Conservation (phyloP, 2,113 vertebrate genomes). For the Girardinichthys multiradiatus region DNA sequence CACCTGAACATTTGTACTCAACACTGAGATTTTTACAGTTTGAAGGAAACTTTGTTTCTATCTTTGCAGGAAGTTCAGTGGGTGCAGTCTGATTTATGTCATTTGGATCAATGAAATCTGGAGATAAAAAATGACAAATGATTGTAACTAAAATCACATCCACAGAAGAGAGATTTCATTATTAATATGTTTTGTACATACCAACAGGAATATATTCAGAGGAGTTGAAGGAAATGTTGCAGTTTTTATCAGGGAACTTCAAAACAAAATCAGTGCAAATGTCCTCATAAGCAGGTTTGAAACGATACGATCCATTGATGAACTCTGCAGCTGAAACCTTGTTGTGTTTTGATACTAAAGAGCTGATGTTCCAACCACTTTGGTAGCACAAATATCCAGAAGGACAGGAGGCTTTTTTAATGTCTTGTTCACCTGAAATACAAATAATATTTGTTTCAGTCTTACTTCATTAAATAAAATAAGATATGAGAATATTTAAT, state of each 20-base stretch:
- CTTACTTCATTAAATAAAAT: background rate
- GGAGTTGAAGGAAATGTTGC: rapidly evolving
- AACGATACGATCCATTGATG: background rate
- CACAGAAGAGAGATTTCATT: background rate
- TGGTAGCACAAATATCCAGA: conserved; percentile 13
- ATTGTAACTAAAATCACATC: background rate
- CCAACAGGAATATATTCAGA: conserved; percentile 13
- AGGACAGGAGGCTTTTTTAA: rapidly evolving
- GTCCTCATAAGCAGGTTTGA: background rate
- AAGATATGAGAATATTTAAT: background rate
- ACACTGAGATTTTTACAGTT: background rate
- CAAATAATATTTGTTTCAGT: background rate
- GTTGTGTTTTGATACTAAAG: background rate
- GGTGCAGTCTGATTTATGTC: background rate
- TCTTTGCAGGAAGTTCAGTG: background rate
- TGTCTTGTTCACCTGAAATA: conserved; percentile 4
- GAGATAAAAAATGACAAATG: background rate
- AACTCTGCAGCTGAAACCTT: rapidly evolving
- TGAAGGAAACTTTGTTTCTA: background rate
- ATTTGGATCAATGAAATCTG: background rate
- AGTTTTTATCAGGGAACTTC: background rate
- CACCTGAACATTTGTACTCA: conserved; percentile 30
- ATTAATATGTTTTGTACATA: conserved; percentile 31
- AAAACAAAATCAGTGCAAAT: conserved; percentile 32
- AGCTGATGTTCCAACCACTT: conserved; percentile 17